These are phyloP conservation scores for Bos javanicus DNA, from an alignment of 2,113 vertebrate genomes.

Conservation along the genomic window DNA sequence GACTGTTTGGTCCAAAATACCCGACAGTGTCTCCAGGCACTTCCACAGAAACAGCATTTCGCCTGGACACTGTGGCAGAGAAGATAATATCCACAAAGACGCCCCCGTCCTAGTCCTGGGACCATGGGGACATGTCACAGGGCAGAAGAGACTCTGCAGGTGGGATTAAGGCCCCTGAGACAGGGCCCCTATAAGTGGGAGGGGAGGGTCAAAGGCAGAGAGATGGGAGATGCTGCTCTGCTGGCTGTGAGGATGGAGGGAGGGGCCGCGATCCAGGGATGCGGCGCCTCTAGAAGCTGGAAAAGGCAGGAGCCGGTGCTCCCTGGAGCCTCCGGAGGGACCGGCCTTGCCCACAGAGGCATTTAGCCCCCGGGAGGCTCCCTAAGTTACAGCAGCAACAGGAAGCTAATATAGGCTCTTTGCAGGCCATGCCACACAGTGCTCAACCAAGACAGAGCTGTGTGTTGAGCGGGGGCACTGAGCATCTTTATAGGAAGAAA, in stretches of 20 bases:
- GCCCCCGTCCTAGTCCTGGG: fast-evolving
- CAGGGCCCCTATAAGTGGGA: not conserved
- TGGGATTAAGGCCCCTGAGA: not conserved
- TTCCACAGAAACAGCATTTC: not conserved
- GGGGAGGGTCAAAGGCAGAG: not conserved
- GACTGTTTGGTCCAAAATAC: not conserved
- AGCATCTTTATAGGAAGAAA: not conserved
- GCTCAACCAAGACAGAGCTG: not conserved
- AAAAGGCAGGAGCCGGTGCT: fast-evolving
- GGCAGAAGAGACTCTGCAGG: not conserved
- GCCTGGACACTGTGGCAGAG: not conserved
- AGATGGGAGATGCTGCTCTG: not conserved
- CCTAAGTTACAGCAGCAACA: not conserved
- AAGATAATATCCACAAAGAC: fast-evolving
- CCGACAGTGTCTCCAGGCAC: not conserved
- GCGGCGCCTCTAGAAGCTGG: fast-evolving
- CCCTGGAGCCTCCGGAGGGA: not conserved
- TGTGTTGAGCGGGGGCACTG: fast-evolving
- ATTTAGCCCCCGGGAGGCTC: not conserved
- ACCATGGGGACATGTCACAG: fast-evolving
- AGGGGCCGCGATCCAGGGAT: fast-evolving
- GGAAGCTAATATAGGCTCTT: not conserved
- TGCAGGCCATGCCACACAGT: not conserved
- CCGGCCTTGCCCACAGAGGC: fast-evolving
- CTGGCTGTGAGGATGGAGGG: not conserved